phyloP scores from a whole-genome alignment of 2,797 vertebrate genomes.

The Cryptoblepharus egeriae region DNA sequence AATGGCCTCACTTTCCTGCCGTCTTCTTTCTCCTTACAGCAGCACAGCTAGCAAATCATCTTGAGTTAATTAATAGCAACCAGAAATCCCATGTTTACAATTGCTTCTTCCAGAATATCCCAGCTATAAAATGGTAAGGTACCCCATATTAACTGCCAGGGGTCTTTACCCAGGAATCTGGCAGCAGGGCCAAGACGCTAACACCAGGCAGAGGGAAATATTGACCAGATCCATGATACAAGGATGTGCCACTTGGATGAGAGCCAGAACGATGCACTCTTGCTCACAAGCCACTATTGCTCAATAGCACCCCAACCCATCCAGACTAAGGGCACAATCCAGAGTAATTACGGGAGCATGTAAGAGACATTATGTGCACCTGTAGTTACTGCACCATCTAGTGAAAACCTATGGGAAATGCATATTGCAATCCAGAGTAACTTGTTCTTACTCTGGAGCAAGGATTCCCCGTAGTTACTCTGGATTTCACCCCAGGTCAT shows the following conservation, averaged over 20 bases:
- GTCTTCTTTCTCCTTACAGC: slow-evolving; percentile 20
- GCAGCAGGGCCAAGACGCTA: background rate
- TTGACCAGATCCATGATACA: background rate
- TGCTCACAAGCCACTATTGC: too few species aligned
- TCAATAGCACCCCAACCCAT: background rate
- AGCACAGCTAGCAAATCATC: slow-evolving; percentile 49
- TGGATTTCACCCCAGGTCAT: background rate
- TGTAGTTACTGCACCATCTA: too few species aligned
- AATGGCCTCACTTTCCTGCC: slow-evolving; percentile 32
- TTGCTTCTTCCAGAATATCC: slow-evolving; percentile 42
- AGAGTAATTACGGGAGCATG: too few species aligned
- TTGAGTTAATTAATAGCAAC: slow-evolving; percentile 51
- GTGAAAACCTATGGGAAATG: too few species aligned
- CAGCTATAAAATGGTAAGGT: background rate
- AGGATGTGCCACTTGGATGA: background rate
- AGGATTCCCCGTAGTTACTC: too few species aligned
- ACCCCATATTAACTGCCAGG: too few species aligned
- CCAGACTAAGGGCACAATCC: too few species aligned
- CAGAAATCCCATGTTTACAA: slow-evolving; percentile 45
- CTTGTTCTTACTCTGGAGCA: too few species aligned
- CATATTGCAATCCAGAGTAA: too few species aligned
- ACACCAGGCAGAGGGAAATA: too few species aligned
- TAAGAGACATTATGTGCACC: too few species aligned
- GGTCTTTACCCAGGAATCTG: too few species aligned
- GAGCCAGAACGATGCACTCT: background rate